Conservation (phyloP, 2,113 vertebrate genomes). For the Vanacampus margaritifer region DNA sequence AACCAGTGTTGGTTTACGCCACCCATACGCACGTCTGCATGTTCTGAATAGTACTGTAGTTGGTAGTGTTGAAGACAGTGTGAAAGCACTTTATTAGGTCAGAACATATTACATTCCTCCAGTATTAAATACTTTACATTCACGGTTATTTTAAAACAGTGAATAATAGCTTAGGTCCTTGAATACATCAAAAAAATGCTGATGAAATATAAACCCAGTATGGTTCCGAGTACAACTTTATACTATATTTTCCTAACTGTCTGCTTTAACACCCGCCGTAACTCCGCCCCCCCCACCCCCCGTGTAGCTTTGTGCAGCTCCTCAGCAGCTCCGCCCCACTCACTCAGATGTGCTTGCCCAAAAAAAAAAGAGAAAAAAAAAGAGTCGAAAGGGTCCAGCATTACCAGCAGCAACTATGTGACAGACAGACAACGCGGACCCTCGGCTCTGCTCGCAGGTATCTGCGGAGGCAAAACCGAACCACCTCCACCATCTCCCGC, state of each 20-base stretch:
- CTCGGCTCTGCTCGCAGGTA: neutral
- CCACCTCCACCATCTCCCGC: neutral
- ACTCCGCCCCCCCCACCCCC: neutral
- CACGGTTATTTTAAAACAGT: no score
- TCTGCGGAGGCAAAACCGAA: neutral
- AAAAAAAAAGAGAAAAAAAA: neutral
- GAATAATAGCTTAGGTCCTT: no score
- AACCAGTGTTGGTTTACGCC: no score
- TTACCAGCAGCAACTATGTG: constrained; percentile 8
- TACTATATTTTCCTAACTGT: neutral
- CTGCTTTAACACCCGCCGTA: neutral
- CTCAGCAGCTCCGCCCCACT: constrained; percentile 2
- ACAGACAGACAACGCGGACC: constrained; percentile 5
- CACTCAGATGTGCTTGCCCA: constrained; percentile 4
- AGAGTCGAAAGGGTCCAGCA: neutral
- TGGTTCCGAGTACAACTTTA: no score
- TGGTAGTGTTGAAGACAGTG: no score
- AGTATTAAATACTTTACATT: no score
- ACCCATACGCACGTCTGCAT: no score
- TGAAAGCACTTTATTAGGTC: no score
- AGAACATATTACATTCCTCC: no score
- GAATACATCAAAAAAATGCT: no score
- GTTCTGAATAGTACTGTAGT: no score
- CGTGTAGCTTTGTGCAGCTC: neutral
- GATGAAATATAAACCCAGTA: no score